These are phyloP conservation scores for Zaprionus tsacasi DNA, from an alignment of 1,140 invertebrate genomes.

Conservation along the genomic window DNA sequence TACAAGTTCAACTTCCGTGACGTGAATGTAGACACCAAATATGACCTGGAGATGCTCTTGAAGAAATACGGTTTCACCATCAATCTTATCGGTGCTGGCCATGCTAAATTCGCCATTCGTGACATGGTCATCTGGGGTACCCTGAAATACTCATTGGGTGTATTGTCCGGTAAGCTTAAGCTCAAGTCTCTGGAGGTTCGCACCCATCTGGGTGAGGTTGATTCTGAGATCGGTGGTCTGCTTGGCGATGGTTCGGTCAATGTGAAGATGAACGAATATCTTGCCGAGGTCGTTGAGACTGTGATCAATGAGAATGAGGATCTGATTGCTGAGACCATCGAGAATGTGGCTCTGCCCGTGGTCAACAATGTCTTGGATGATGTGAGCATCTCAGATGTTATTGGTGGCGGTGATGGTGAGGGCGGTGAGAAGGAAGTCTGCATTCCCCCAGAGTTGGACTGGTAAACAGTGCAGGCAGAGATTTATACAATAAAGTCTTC, in stretches of 20 bases:
- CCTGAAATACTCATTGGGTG: conserved; percentile 73
- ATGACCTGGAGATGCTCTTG: conserved; percentile 61
- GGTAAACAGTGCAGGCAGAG: conserved; percentile 44
- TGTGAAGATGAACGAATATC: conserved; percentile 71
- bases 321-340: conserved; percentile 72
- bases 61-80: conserved; percentile 80
- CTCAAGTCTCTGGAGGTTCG: conserved; percentile 74
- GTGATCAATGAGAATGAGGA: conserved; percentile 80
- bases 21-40: conserved; percentile 75
- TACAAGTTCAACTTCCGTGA: conserved; percentile 72
- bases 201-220: conserved; percentile 74
- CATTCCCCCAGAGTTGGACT: conserved; percentile 75
- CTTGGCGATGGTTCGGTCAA: conserved; percentile 72
- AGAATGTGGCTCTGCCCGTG: conserved; percentile 66
- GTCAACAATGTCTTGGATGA: conserved; percentile 69
- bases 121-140: conserved; percentile 75
- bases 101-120: conserved; percentile 73
- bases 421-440: conserved; percentile 75
- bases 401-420: conserved; percentile 58
- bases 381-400: conserved; percentile 60
- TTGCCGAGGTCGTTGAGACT: conserved; percentile 69
- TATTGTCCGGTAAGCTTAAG: conserved; percentile 68
- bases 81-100: conserved; percentile 73
- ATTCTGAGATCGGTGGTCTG: conserved; percentile 79
- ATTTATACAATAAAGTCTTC: conserved; percentile 47